Evolutionary conservation across 2,797 vertebrate species (phyloP), one percentile per base, ranked within the genome.

Genomic region (Mustela erminea): DNA sequence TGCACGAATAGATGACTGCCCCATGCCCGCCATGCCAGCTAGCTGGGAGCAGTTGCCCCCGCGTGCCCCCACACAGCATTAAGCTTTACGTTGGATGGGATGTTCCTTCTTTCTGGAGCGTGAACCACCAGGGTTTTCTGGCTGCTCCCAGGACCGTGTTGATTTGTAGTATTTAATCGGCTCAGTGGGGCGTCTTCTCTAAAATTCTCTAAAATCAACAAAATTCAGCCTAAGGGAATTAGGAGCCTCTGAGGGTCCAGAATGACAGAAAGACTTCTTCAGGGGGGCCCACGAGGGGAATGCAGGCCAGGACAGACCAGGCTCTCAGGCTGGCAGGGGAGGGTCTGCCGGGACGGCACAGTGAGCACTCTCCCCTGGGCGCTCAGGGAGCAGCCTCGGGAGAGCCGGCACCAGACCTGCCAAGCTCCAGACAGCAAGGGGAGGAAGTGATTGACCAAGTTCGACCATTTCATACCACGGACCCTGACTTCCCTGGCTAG

Each of bases 171-270:
- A 2, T 72, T 86, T 88, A 78, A 54, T 62, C 35, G 46, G 18
- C 35, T 86, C 5, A 0, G 14, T 25, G 12, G 38, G 2, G 3
- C 14, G 12, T 27, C 60, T 66, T 92, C 64, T 91, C 46, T 86
- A 90, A 88, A 46, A 87, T 66, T 92, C 58, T 91, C 46, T 88
- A 90, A 88, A 46, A 87, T 88, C 62, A 88, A 74, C 14, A 77
- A 54, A 29, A 83, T 35, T 83, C 78, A 70, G 17, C 20, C 72
- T 56, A 32, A 62, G 41, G 38, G 29, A 92, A 72, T 54, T 54
- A 54, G 52, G 52, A 27, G 18, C 58, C 49, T 87, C 46, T 62
- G 27, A 15, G 38, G 20, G 86, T 46, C 21, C 66, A 41, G 64
- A 27, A 60, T 10, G 66, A 41, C 29, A 15, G 25, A 25, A 23